A percentile compares a stretch with the other conserved stretches of the same genome.
Evolutionary conservation across 23 tunicate genomes (phyloP).

Genomic region (Aplidium turbinatum): DNA sequence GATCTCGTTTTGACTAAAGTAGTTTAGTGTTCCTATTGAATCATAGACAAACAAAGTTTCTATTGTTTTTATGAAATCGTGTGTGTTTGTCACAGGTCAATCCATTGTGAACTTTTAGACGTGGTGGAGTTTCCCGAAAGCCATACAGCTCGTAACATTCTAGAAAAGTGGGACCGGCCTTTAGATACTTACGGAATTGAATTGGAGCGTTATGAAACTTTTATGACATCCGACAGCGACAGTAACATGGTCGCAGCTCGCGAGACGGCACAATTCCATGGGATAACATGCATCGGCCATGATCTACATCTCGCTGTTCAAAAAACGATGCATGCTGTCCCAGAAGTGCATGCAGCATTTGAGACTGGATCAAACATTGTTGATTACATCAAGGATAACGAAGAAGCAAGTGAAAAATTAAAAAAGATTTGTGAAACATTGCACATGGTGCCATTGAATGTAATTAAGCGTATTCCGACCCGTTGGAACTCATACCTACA

Average conservation of each 20-base stretch:
- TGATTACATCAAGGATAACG: neutral
- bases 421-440: neutral
- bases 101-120: neutral
- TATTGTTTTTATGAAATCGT: neutral
- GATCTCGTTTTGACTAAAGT: no score
- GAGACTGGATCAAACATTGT: neutral
- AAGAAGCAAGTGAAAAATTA: neutral
- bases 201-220: no score
- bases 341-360: slow-evolving; percentile 1
- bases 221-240: no score
- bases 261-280: neutral
- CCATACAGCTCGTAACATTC: no score
- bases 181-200: no score
- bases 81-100: neutral
- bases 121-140: no score
- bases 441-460: neutral
- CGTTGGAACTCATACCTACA: neutral
- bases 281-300: slow-evolving; percentile 2
- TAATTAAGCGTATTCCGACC: neutral
- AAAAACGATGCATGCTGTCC: neutral
- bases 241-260: no score
- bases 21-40: no score
- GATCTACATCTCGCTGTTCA: neutral
- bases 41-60: no score
- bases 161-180: no score